Evolutionary conservation across 2,113 vertebrate species (phyloP).

Genomic region (Dromaius novaehollandiae): DNA sequence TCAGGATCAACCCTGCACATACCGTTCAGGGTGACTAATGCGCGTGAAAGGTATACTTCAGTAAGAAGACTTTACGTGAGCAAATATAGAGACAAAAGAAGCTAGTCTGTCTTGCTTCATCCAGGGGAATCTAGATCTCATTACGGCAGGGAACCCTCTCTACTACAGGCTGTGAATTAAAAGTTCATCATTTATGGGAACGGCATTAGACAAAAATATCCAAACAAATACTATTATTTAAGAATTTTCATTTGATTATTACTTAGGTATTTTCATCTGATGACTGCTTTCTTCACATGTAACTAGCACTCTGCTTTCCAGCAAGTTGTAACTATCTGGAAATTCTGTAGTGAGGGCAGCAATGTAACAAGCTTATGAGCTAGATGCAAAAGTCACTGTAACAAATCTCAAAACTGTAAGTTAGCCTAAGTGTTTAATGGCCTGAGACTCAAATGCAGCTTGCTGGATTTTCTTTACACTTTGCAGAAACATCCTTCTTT

Average conservation of each 20-base stretch:
- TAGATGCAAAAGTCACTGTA: neutral
- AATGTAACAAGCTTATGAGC: neutral
- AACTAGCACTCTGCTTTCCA: neutral
- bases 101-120: neutral
- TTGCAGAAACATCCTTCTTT: neutral
- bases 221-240: neutral
- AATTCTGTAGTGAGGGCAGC: neutral
- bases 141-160: neutral
- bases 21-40: neutral
- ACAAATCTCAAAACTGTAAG: neutral
- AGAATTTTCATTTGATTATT: neutral
- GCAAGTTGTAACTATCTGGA: neutral
- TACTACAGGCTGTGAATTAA: neutral
- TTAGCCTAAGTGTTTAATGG: slow-evolving; percentile 36
- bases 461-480: slow-evolving; percentile 28
- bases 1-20: neutral
- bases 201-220: neutral
- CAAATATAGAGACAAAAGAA: neutral
- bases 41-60: neutral
- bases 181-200: neutral
- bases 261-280: neutral
- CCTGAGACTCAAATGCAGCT: neutral
- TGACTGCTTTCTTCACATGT: neutral
- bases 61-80: neutral
- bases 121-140: neutral